phyloP scores from a whole-genome alignment of 2,113 vertebrate species.

The Uropsilus gracilis region DNA sequence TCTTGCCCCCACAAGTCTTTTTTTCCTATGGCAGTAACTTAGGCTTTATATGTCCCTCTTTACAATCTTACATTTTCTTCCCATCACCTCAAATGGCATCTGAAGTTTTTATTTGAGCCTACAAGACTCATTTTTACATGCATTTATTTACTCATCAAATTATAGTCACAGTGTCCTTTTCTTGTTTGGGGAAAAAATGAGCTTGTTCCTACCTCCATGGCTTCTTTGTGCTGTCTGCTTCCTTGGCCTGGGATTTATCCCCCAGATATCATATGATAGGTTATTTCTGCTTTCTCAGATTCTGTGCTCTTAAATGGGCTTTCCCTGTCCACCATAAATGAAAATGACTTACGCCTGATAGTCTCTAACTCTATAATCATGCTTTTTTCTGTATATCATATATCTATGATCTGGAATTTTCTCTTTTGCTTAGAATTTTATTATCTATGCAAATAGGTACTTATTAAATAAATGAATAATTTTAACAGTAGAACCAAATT shows the following conservation, averaged over 20 bases:
- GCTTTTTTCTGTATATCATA: not conserved
- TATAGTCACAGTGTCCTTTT: not conserved
- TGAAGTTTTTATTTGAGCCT: not conserved
- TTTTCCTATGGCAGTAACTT: not conserved
- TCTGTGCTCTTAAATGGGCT: not conserved
- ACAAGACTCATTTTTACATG: rapidly evolving
- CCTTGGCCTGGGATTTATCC: not conserved
- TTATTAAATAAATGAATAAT: not conserved
- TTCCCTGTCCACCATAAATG: not conserved
- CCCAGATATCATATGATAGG: not conserved
- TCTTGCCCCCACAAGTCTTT: not conserved
- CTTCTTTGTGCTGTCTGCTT: not conserved
- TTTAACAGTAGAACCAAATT: not conserved
- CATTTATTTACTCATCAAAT: not conserved
- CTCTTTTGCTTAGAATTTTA: not conserved
- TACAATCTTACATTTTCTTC: not conserved
- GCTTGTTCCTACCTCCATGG: not conserved
- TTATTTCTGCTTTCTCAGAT: not conserved
- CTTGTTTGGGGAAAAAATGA: not conserved
- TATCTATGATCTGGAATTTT: not conserved
- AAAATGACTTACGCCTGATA: not conserved
- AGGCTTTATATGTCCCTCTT: not conserved
- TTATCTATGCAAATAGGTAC: not conserved
- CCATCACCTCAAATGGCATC: not conserved
- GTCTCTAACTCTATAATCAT: not conserved